phyloP scores from a whole-genome alignment of 2,113 vertebrate genomes.

The Natator depressus region DNA sequence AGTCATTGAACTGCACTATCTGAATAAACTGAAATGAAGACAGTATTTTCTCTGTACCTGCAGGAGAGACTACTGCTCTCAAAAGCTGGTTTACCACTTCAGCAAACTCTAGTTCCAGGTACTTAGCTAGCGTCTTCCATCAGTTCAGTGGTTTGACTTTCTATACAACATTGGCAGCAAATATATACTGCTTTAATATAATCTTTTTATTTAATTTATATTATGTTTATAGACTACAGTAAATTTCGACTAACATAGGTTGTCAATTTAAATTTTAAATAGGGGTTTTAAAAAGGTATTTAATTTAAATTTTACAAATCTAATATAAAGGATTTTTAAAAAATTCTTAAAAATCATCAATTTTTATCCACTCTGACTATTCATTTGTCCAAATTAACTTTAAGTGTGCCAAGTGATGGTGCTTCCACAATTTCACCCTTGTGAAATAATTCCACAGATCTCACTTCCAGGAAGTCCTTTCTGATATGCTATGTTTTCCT shows the following conservation, averaged over 20 bases:
- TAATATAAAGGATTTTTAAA: not conserved
- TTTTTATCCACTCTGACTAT: not conserved
- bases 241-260: not conserved
- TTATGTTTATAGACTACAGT: not conserved
- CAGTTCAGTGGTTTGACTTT: no score
- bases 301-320: not conserved
- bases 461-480: not conserved
- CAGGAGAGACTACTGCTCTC: no score
- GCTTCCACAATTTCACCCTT: not conserved
- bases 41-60: no score
- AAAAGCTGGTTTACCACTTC: no score
- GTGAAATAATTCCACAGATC: not conserved
- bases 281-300: no score
- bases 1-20: no score
- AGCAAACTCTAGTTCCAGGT: no score
- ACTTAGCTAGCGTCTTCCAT: no score
- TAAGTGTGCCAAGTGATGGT: not conserved
- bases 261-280: not conserved
- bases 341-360: not conserved
- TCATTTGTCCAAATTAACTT: constrained; percentile 29
- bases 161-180: not conserved
- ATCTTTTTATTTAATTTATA: not conserved
- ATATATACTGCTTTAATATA: not conserved
- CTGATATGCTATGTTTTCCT: not conserved
- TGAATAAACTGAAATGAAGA: no score